phyloP scores from a whole-genome alignment of 37 sponge, comb jelly and placozoan species.

The Amphimedon queenslandica region DNA sequence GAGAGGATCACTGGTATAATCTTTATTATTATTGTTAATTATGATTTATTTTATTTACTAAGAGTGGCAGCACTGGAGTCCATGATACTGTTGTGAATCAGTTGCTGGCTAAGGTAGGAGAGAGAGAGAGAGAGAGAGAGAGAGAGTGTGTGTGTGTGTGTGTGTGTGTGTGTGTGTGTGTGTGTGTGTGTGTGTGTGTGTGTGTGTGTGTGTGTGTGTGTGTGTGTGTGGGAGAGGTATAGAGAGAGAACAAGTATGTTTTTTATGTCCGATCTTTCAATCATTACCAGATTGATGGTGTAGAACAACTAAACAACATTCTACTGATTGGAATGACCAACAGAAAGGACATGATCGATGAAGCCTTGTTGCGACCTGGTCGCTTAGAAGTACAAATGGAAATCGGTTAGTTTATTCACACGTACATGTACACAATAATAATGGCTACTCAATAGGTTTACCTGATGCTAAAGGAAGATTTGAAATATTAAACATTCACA shows the following conservation, averaged over 20 bases:
- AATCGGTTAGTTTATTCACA: constrained; percentile 43
- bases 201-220: constrained; percentile 34
- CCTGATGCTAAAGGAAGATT: constrained; percentile 88
- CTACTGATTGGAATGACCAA: constrained; percentile 98
- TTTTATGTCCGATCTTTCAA: neutral
- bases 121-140: constrained; percentile 7
- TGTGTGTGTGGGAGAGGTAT: constrained; percentile 20
- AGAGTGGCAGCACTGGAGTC: constrained; percentile 89
- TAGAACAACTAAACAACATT: constrained; percentile 98
- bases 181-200: constrained; percentile 35
- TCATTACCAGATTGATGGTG: constrained; percentile 82
- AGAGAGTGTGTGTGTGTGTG: constrained; percentile 18
- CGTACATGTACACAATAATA: neutral
- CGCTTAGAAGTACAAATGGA: constrained; percentile 98
- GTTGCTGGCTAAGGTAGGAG: constrained; percentile 81
- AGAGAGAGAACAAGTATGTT: neutral
- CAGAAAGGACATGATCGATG: constrained; percentile 95
- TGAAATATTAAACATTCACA: constrained; percentile 95
- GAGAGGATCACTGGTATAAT: constrained; percentile 69
- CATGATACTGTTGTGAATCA: constrained; percentile 99
- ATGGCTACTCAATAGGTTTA: constrained; percentile 46
- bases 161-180: constrained; percentile 21
- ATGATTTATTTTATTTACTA: neutral
- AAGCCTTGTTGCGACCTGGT: constrained; percentile 94
- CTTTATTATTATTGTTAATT: neutral